phyloP scores from a whole-genome alignment of 2,113 vertebrate genomes.

The Laticauda colubrina region DNA sequence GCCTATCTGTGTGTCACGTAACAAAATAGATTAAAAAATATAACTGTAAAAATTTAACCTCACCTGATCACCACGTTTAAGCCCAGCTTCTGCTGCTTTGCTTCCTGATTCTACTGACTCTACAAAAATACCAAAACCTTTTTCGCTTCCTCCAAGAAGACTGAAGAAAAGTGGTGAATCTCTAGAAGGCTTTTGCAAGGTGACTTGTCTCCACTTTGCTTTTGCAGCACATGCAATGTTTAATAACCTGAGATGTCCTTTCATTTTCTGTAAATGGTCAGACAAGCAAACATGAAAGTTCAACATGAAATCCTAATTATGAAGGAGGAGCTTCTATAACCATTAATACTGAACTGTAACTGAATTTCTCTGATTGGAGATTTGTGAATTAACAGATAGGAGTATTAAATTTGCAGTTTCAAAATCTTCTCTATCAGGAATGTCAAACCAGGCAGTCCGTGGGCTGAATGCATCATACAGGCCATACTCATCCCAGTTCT shows the following conservation, averaged over 20 bases:
- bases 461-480: too few species aligned
- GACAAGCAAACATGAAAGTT: constrained; percentile 29
- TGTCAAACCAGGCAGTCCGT: too few species aligned
- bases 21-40: not conserved
- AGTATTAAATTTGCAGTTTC: not conserved
- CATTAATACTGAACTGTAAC: not conserved
- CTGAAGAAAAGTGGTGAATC: constrained; percentile 88
- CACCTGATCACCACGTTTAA: constrained; percentile 97
- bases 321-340: not conserved
- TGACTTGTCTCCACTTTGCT: constrained; percentile 92
- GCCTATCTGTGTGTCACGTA: not conserved
- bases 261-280: constrained; percentile 86
- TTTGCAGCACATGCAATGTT: constrained; percentile 97
- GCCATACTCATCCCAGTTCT: too few species aligned
- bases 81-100: constrained; percentile 89
- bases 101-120: constrained; percentile 84
- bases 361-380: not conserved
- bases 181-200: constrained; percentile 86
- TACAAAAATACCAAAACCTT: constrained; percentile 91
- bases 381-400: not conserved
- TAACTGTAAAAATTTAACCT: constrained; percentile 6
- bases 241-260: constrained; percentile 90
- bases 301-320: not conserved
- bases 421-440: too few species aligned
- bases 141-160: constrained; percentile 88